Evolutionary conservation across 1,140 invertebrate genomes (phyloP).

Genomic region (Heliconius eleuchia): DNA sequence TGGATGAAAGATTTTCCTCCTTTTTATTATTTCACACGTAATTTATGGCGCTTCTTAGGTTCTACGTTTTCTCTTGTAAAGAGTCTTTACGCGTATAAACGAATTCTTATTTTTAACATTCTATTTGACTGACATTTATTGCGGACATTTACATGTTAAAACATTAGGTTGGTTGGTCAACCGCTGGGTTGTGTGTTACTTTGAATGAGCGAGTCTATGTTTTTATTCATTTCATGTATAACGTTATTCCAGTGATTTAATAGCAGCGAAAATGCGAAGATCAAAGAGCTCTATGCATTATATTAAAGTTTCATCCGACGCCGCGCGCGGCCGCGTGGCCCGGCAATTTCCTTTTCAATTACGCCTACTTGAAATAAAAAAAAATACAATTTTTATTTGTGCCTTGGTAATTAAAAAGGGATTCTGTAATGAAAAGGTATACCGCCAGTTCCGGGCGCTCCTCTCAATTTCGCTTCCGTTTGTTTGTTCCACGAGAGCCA

Average conservation of each 20-base stretch:
- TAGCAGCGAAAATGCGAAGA: slow-evolving; percentile 71
- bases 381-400: slow-evolving; percentile 80
- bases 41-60: slow-evolving; percentile 72
- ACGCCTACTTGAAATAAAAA: slow-evolving; percentile 77
- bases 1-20: slow-evolving; percentile 72
- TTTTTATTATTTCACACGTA: slow-evolving; percentile 78
- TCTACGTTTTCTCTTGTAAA: slow-evolving; percentile 53
- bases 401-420: slow-evolving; percentile 80
- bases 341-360: slow-evolving; percentile 81
- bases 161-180: slow-evolving; percentile 19
- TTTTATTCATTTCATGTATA: slow-evolving; percentile 43
- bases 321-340: slow-evolving; percentile 61
- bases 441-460: slow-evolving; percentile 74
- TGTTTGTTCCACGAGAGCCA: slow-evolving; percentile 73
- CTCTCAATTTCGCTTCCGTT: slow-evolving; percentile 79
- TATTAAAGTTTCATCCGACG: slow-evolving; percentile 79
- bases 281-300: slow-evolving; percentile 79
- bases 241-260: slow-evolving; percentile 65
- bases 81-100: slow-evolving; percentile 54
- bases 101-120: slow-evolving; percentile 46
- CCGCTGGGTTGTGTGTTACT: slow-evolving; percentile 15
- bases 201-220: slow-evolving; percentile 33
- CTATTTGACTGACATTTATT: slow-evolving; percentile 24
- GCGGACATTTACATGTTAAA: neutral
- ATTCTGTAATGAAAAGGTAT: slow-evolving; percentile 81